Conservation (phyloP, 2,113 vertebrate species). For the Malurus alboscapulatus region DNA sequence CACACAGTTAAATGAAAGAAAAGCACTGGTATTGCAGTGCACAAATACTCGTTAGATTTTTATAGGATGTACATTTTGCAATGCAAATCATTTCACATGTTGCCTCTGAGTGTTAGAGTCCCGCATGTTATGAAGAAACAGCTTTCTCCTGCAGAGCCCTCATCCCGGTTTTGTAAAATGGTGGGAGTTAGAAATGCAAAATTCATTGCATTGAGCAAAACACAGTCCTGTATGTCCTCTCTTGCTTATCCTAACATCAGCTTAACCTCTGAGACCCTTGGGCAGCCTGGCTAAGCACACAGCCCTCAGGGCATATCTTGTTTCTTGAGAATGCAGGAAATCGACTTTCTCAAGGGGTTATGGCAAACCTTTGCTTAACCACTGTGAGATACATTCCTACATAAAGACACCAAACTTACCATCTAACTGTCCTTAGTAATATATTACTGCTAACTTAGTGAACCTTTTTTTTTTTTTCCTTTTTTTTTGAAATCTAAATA, state of each 20-base stretch:
- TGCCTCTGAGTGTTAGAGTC: not conserved
- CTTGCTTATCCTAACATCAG: not conserved
- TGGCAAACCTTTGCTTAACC: not conserved
- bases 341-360: not conserved
- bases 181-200: not conserved
- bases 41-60: not conserved
- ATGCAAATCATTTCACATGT: not conserved
- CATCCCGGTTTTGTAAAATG: not conserved
- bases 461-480: not conserved
- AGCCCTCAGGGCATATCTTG: not conserved
- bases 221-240: not conserved
- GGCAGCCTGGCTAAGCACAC: not conserved
- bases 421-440: not conserved
- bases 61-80: not conserved
- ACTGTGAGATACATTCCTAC: not conserved
- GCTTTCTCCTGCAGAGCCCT: not conserved
- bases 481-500: not conserved
- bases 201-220: not conserved
- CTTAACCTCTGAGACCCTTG: not conserved
- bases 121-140: not conserved
- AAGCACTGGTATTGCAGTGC: not conserved
- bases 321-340: not conserved
- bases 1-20: not conserved
- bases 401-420: not conserved
- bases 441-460: not conserved